A percentile compares a stretch with the other conserved stretches of the same genome.
Conservation (phyloP, 2,888 invertebrate genomes). For the Epicampocera succincta region DNA sequence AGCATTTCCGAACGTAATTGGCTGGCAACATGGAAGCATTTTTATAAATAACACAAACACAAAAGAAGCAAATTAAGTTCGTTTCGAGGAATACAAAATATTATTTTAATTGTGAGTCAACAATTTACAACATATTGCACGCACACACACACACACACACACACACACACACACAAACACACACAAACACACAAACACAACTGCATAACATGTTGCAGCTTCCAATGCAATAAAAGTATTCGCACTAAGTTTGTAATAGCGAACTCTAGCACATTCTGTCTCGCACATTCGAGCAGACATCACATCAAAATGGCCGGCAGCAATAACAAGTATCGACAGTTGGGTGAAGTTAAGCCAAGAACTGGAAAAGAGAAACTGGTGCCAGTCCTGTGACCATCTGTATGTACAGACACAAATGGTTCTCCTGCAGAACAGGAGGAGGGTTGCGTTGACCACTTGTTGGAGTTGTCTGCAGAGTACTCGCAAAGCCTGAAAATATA, state of each 20-base stretch:
- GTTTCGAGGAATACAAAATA: slow-evolving; percentile 39
- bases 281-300: background rate
- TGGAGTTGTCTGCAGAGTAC: background rate
- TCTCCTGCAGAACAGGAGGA: background rate
- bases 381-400: slow-evolving; percentile 28
- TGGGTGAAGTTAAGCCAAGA: background rate
- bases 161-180: background rate
- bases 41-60: background rate
- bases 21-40: no score
- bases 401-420: background rate
- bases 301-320: slow-evolving; percentile 42
- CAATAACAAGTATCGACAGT: slow-evolving; percentile 53
- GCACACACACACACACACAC: no score
- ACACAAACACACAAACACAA: slow-evolving; percentile 7
- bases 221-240: slow-evolving; percentile 56
- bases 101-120: slow-evolving; percentile 44
- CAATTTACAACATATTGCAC: slow-evolving; percentile 32
- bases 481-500: slow-evolving; percentile 32
- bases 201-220: slow-evolving; percentile 2
- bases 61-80: slow-evolving; percentile 48
- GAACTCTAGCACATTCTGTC: background rate
- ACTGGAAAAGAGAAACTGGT: slow-evolving; percentile 45
- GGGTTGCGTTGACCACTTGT: background rate
- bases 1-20: no score
- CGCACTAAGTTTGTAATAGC: slow-evolving; percentile 50